Percentiles rank a stretch among this genome's conserved stretches.
These are phyloP conservation scores for Gisinianus flammeolus DNA, from an alignment of 2,888 invertebrate genomes.

Conservation along the genomic window DNA sequence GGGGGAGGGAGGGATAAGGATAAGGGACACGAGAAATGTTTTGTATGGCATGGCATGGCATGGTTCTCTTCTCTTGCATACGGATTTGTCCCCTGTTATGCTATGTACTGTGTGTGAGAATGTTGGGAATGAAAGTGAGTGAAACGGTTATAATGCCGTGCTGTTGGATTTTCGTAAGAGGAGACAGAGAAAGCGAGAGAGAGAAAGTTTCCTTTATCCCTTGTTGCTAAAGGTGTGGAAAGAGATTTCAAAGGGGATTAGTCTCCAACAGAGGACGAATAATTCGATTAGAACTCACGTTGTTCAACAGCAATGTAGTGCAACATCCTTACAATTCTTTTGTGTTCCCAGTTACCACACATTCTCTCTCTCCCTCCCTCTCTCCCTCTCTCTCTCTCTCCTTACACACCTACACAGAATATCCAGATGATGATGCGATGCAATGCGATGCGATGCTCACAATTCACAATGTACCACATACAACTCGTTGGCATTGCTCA, in stretches of 20 bases:
- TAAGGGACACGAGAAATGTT: too few species aligned
- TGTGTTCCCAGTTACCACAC: background rate
- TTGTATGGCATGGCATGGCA: too few species aligned
- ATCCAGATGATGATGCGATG: too few species aligned
- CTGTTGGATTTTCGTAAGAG: background rate
- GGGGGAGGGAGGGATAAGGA: too few species aligned
- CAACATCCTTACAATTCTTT: slow-evolving; percentile 7
- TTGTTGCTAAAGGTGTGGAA: slow-evolving; percentile 13
- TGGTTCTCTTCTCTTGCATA: too few species aligned
- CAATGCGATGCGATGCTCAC: too few species aligned
- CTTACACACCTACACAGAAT: too few species aligned
- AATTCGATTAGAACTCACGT: slow-evolving; percentile 36
- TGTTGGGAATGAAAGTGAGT: background rate
- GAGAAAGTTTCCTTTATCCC: slow-evolving; percentile 19
- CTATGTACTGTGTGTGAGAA: background rate
- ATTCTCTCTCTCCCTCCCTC: too few species aligned
- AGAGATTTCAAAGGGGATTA: slow-evolving; percentile 36
- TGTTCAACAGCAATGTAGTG: slow-evolving; percentile 15
- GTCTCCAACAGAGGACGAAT: slow-evolving; percentile 40
- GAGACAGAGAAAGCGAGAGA: background rate
- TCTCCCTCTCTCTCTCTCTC: too few species aligned
- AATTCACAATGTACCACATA: too few species aligned
- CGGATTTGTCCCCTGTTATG: too few species aligned
- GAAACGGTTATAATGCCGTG: background rate
- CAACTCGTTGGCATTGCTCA: too few species aligned